phyloP scores from a whole-genome alignment of 2,797 vertebrate species.

The Hypotaenidia okinawae region DNA sequence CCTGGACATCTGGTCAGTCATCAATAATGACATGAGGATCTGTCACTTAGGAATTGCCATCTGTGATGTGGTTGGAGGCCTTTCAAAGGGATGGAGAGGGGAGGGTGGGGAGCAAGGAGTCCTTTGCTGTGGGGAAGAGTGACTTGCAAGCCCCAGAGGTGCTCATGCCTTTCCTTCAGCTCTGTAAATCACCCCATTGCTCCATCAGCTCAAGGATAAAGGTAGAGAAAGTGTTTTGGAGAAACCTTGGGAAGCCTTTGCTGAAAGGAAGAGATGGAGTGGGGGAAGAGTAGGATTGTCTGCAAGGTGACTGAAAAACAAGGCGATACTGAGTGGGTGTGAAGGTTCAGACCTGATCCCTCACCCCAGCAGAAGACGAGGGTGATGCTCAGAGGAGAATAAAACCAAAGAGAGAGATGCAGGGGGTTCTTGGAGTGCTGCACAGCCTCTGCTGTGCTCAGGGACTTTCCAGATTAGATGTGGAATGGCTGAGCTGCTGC shows the following conservation, averaged over 20 bases:
- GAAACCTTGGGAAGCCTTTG: neutral
- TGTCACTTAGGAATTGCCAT: slow-evolving; percentile 48
- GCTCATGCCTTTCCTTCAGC: neutral
- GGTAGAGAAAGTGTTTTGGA: neutral
- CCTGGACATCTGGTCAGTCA: slow-evolving; percentile 17
- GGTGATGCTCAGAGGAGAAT: neutral
- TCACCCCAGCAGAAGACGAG: neutral
- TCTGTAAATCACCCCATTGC: neutral
- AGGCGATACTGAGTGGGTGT: neutral
- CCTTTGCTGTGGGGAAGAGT: neutral
- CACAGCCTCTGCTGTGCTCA: neutral
- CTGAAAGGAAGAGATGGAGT: neutral
- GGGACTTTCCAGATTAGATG: neutral
- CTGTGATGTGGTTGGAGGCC: neutral
- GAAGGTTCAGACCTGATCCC: neutral
- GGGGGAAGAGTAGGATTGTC: neutral
- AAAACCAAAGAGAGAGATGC: neutral
- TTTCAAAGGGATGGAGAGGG: slow-evolving; percentile 26
- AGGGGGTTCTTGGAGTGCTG: neutral
- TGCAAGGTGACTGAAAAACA: neutral
- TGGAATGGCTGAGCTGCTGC: neutral
- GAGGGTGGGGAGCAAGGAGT: neutral
- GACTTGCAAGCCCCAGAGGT: neutral
- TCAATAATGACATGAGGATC: slow-evolving; percentile 40
- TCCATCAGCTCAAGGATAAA: neutral